A percentile compares a stretch with the other conserved stretches of the same genome.
phyloP scores from a whole-genome alignment of 2,888 invertebrate species.

The Glaucopsyche alexis region DNA sequence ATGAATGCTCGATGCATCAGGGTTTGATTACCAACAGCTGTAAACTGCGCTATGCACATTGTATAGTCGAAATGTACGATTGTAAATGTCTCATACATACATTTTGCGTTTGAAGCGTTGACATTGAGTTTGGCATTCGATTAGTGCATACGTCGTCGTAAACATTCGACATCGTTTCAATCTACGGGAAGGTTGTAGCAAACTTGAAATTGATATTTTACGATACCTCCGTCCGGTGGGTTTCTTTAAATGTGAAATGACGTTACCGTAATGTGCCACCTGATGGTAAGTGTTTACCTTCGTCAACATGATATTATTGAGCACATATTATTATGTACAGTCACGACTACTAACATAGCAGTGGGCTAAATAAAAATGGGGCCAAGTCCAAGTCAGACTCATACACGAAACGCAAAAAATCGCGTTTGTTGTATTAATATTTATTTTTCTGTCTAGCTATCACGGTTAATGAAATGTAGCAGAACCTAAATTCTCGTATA shows the following conservation, averaged over 20 bases:
- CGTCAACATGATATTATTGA: too few species aligned
- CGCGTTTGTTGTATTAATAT: too few species aligned
- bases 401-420: too few species aligned
- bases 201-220: background rate
- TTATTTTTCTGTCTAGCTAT: too few species aligned
- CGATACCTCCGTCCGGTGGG: background rate
- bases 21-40: too few species aligned
- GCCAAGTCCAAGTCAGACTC: too few species aligned
- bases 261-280: background rate
- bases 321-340: too few species aligned
- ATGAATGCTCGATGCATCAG: background rate
- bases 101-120: background rate
- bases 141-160: background rate
- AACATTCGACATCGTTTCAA: background rate
- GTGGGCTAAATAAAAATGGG: too few species aligned
- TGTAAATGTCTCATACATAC: background rate
- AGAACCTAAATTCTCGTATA: too few species aligned
- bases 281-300: background rate
- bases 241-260: background rate
- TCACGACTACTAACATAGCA: too few species aligned
- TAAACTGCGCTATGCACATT: background rate
- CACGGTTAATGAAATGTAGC: too few species aligned
- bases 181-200: background rate
- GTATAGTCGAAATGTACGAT: background rate
- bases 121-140: constrained; percentile 10